These are phyloP conservation scores for Silurus aristotelis DNA, from an alignment of 2,797 vertebrate species.

Conservation along the genomic window DNA sequence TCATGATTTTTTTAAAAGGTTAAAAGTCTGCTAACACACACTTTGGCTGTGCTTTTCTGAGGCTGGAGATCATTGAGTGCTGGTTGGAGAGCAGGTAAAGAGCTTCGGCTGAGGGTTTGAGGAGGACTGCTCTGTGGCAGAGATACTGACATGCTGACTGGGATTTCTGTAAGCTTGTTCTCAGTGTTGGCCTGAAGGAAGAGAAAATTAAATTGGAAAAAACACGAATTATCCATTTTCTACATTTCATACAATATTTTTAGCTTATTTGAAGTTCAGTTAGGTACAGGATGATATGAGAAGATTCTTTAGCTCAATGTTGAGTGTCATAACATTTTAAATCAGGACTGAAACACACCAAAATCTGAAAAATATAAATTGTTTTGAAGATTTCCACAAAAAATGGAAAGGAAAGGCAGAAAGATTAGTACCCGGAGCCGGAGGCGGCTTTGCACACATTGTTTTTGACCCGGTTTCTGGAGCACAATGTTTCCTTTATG, in stretches of 20 bases:
- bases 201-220: background rate
- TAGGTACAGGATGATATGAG: background rate
- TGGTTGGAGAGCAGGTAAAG: slow-evolving; percentile 74
- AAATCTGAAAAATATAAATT: background rate
- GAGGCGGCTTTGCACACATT: slow-evolving; percentile 72
- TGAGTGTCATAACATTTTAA: background rate
- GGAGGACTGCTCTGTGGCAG: slow-evolving; percentile 66
- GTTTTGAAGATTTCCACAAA: background rate
- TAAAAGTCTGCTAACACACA: slow-evolving; percentile 9
- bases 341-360: background rate
- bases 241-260: background rate
- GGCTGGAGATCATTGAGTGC: slow-evolving; percentile 80
- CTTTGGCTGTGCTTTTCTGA: slow-evolving; percentile 58
- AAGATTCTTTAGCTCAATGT: background rate
- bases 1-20: background rate
- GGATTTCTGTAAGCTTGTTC: slow-evolving; percentile 83
- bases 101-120: slow-evolving; percentile 62
- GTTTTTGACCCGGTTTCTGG: slow-evolving; percentile 66
- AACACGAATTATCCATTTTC: background rate
- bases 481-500: slow-evolving; percentile 70
- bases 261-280: background rate
- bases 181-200: slow-evolving; percentile 77
- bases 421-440: slow-evolving; percentile 75
- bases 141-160: slow-evolving; percentile 76
- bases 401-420: background rate